These are phyloP conservation scores for Myotis yumanensis DNA, from an alignment of 2,113 vertebrate genomes.

Conservation along the genomic window DNA sequence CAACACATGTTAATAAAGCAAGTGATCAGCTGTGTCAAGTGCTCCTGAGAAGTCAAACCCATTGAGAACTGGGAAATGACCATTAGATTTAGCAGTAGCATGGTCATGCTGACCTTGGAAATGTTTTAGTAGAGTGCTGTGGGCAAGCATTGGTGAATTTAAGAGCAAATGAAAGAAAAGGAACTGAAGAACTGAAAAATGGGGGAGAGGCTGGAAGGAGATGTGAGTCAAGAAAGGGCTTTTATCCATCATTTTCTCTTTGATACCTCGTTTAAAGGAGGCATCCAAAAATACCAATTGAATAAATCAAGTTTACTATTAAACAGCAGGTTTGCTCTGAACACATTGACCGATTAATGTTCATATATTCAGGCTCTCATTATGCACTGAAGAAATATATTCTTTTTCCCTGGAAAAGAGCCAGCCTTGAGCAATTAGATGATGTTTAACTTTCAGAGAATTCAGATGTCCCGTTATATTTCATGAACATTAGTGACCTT, in stretches of 20 bases:
- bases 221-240: background rate
- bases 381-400: constrained; percentile 38
- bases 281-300: background rate
- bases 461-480: constrained; percentile 16
- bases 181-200: background rate
- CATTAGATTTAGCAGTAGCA: background rate
- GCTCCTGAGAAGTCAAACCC: background rate
- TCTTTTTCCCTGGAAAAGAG: constrained; percentile 33
- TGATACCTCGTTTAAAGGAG: background rate
- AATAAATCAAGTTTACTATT: constrained; percentile 39
- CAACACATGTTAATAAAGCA: background rate
- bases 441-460: constrained; percentile 20
- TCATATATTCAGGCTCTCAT: background rate
- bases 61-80: background rate
- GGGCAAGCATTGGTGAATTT: background rate
- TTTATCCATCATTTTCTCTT: background rate
- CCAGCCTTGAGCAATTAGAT: background rate
- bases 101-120: background rate
- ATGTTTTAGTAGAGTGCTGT: background rate
- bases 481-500: constrained; percentile 3
- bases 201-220: background rate
- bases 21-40: background rate
- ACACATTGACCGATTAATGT: background rate
- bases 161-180: background rate
- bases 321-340: background rate